Conservation (phyloP, 2,797 vertebrate species). For the Clamator glandarius region DNA sequence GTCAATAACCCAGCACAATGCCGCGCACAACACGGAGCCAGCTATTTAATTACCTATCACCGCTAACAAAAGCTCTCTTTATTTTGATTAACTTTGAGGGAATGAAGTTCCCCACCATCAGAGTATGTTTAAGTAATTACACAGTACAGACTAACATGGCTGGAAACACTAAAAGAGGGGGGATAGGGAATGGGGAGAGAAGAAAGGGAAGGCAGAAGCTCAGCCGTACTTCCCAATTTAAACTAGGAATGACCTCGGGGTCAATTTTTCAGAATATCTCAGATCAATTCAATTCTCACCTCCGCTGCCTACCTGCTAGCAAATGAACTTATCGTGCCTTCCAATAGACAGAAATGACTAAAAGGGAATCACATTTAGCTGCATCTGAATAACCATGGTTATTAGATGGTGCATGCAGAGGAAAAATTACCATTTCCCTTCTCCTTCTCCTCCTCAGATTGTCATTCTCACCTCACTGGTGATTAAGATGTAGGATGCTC, state of each 20-base stretch:
- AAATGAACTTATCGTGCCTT: constrained; percentile 68
- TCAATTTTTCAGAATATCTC: constrained; percentile 71
- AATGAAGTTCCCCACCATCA: constrained; percentile 24
- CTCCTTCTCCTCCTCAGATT: constrained; percentile 56
- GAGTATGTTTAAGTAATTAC: constrained; percentile 68
- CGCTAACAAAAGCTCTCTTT: constrained; percentile 62
- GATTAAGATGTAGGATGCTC: constrained; percentile 61
- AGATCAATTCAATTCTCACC: constrained; percentile 77
- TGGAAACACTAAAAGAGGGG: constrained; percentile 23
- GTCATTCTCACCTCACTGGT: constrained; percentile 54
- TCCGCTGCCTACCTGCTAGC: constrained; percentile 69
- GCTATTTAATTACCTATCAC: constrained; percentile 69
- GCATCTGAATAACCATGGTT: constrained; percentile 58
- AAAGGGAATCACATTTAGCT: constrained; percentile 58
- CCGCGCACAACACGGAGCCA: background rate
- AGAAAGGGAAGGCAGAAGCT: constrained; percentile 58
- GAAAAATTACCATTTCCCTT: constrained; percentile 43
- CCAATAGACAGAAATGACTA: constrained; percentile 53
- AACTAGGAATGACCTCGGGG: constrained; percentile 63
- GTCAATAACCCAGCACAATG: constrained; percentile 40
- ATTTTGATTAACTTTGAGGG: constrained; percentile 70
- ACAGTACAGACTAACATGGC: constrained; percentile 11
- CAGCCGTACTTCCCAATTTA: constrained; percentile 67
- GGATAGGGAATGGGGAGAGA: background rate
- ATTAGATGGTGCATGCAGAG: constrained; percentile 39